Evolutionary conservation across 2,888 invertebrate genomes (phyloP).

Genomic region (Silvanus unidentatus): DNA sequence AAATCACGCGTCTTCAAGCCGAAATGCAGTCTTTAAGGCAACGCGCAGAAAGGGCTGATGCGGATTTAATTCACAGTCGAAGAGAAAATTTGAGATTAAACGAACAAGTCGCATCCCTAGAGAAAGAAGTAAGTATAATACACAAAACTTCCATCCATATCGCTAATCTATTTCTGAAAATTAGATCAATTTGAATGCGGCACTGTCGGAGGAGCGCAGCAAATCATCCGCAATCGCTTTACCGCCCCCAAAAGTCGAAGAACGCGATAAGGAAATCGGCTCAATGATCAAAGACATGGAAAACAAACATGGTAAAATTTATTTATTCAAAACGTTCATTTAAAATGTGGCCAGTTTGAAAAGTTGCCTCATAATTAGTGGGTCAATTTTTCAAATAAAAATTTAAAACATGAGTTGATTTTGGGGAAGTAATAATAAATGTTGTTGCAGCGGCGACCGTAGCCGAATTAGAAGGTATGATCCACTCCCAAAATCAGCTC

Average conservation of each 20-base stretch:
- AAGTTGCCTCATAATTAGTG: no score
- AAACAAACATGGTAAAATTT: slow-evolving; percentile 68
- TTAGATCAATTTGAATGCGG: slow-evolving; percentile 40
- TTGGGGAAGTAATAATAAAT: slow-evolving; percentile 23
- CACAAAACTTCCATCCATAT: background rate
- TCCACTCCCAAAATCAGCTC: slow-evolving; percentile 87
- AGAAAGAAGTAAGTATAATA: slow-evolving; percentile 63
- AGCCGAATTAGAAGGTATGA: slow-evolving; percentile 83
- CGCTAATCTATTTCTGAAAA: background rate
- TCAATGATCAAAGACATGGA: slow-evolving; percentile 74
- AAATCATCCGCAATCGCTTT: slow-evolving; percentile 37
- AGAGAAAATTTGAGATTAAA: slow-evolving; percentile 72
- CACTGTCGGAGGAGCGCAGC: slow-evolving; percentile 38
- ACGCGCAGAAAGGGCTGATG: slow-evolving; percentile 72
- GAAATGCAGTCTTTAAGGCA: slow-evolving; percentile 71
- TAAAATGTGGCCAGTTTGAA: no score
- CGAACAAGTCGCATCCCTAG: slow-evolving; percentile 72
- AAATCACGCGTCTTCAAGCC: slow-evolving; percentile 66
- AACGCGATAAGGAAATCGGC: slow-evolving; percentile 62
- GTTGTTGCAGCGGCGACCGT: slow-evolving; percentile 76
- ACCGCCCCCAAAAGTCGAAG: slow-evolving; percentile 35
- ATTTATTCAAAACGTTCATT: background rate
- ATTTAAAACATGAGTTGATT: slow-evolving; percentile 42
- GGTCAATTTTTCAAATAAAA: background rate
- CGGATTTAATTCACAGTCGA: slow-evolving; percentile 72